Evolutionary conservation across 2,113 vertebrate species (phyloP), one percentile per base, ranked within the genome.

Genomic region (Callorhinus ursinus): DNA sequence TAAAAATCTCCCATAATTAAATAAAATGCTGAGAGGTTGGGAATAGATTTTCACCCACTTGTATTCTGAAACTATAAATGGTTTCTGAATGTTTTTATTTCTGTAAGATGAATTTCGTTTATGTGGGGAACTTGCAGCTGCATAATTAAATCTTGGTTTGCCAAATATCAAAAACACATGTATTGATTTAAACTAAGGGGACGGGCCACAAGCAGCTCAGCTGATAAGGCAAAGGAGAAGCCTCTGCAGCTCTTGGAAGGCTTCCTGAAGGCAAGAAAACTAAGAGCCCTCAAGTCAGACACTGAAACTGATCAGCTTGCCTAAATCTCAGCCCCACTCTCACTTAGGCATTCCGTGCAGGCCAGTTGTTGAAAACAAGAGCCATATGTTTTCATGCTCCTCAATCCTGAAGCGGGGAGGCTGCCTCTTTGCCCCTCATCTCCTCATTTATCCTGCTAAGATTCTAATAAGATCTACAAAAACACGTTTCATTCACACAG

Each of bases 111-210:
- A 97, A 98, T 98, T 98, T 97, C 72, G 90, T 98, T 98, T 85
- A 2, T 98, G 96, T 74, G 95, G 95, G 93, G 97, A 98, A 97
- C 98, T 98, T 98, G 97, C 98, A 99, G 99, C 98, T 99, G 98
- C 98, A 98, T 98, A 98, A 99, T 98, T 98, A 98, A 99, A 99
- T 96, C 97, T 98, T 93, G 96, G 85, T 98, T 98, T 98, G 97
- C 97, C 98, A 98, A 98, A 98, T 98, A 99, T 98, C 97, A 98
- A 98, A 99, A 99, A 93, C 98, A 98, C 96, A 98, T 98, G 98
- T 98, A 99, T 98, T 98, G 98, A 98, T 98, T 99, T 98, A 98
- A 98, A 98, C 92, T 55, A 92, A 98, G 96, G 96, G 97, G 98
- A 98, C 72, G 96, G 97, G 97, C 98, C 97, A 97, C 94, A 98